These are phyloP conservation scores for Gymnocheta viridis DNA, from an alignment of 2,888 invertebrate species.

Conservation along the genomic window DNA sequence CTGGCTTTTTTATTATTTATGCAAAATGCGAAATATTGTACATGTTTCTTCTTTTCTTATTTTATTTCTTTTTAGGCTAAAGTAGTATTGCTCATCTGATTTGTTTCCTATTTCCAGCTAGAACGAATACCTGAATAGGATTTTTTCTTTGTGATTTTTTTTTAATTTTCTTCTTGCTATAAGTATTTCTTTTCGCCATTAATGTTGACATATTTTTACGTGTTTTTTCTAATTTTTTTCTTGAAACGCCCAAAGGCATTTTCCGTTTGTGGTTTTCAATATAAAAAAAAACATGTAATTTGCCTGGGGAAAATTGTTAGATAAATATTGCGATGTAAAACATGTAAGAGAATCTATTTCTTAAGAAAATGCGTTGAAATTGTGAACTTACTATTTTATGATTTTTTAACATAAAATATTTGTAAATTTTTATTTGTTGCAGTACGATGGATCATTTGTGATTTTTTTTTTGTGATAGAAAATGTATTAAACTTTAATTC, in stretches of 20 bases:
- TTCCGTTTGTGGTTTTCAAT: slow-evolving; percentile 34
- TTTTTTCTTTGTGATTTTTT: neutral
- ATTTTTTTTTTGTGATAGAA: too few species aligned
- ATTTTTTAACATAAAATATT: too few species aligned
- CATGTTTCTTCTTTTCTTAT: too few species aligned
- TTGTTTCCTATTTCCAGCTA: neutral
- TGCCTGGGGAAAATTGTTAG: slow-evolving; percentile 18
- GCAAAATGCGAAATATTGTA: too few species aligned
- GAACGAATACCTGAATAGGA: neutral
- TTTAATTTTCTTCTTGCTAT: neutral
- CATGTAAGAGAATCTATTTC: neutral
- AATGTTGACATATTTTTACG: neutral
- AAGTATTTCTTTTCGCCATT: neutral
- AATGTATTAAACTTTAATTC: too few species aligned
- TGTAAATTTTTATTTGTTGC: neutral
- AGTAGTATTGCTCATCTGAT: neutral
- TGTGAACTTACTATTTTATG: too few species aligned
- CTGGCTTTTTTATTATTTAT: too few species aligned
- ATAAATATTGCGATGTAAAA: neutral
- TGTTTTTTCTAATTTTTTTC: neutral
- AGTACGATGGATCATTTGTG: too few species aligned
- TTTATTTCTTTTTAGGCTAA: neutral
- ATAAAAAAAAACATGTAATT: slow-evolving; percentile 17
- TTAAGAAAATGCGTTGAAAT: too few species aligned
- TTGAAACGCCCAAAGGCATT: slow-evolving; percentile 15